Percentiles rank a stretch among this genome's conserved stretches.
Evolutionary conservation across 1,140 invertebrate species (phyloP).

Genomic region (Belonocnema kinseyi): DNA sequence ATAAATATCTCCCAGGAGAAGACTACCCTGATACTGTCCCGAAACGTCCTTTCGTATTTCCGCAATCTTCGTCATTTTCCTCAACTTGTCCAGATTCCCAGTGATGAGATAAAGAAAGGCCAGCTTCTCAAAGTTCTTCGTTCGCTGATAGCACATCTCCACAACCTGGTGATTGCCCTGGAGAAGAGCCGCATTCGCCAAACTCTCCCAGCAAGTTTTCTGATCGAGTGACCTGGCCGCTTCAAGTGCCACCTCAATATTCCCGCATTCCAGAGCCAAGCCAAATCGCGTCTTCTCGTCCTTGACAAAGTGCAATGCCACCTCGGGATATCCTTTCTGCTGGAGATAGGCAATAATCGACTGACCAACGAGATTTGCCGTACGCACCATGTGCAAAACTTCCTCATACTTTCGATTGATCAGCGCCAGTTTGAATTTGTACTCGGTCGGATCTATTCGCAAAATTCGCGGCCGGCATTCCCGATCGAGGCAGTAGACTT

Average conservation of each 20-base stretch:
- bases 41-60: slow-evolving; percentile 97
- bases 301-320: slow-evolving; percentile 99
- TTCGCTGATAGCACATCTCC: slow-evolving; percentile 99
- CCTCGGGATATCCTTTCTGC: slow-evolving; percentile 99
- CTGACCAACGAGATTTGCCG: slow-evolving; percentile 97
- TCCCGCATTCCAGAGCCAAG: slow-evolving; percentile 97
- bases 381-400: slow-evolving; percentile 98
- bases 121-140: slow-evolving; percentile 99
- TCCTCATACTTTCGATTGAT: slow-evolving; percentile 99
- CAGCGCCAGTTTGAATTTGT: slow-evolving; percentile 97
- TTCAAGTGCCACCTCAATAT: slow-evolving; percentile 96
- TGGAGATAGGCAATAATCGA: slow-evolving; percentile 99
- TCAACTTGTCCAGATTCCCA: slow-evolving; percentile 97
- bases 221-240: slow-evolving; percentile 96
- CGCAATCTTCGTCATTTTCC: slow-evolving; percentile 99
- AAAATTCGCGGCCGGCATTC: slow-evolving; percentile 93
- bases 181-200: slow-evolving; percentile 95
- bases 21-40: slow-evolving; percentile 96
- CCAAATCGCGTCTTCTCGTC: slow-evolving; percentile 98
- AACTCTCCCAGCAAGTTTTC: slow-evolving; percentile 95
- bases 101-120: slow-evolving; percentile 99
- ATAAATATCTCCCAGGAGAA: slow-evolving; percentile 93
- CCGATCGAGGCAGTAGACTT: slow-evolving; percentile 96
- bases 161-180: slow-evolving; percentile 98
- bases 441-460: slow-evolving; percentile 98